phyloP scores from a whole-genome alignment of 2,888 invertebrate genomes.

The Galerucella calmariensis region DNA sequence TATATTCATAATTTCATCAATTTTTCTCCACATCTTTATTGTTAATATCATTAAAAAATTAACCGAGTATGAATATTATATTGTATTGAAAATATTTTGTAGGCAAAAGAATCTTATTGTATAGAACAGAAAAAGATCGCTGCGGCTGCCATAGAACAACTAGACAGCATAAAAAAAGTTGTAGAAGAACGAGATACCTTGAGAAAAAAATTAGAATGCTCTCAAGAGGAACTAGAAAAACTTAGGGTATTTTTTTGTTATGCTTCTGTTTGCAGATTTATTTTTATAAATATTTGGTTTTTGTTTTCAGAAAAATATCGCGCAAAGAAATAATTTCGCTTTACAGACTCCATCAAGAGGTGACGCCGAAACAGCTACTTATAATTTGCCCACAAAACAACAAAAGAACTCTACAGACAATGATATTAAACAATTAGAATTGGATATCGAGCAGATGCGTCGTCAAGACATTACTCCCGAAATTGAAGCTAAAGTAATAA shows the following conservation, averaged over 20 bases:
- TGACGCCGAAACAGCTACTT: conserved; percentile 15
- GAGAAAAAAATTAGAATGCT: conserved; percentile 51
- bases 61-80: not conserved
- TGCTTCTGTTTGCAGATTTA: no score
- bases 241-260: conserved; percentile 42
- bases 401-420: conserved; percentile 42
- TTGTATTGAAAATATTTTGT: conserved; percentile 21
- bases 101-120: conserved; percentile 56
- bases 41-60: no score
- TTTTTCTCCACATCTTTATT: no score
- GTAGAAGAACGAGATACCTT: conserved; percentile 56
- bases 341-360: conserved; percentile 24
- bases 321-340: conserved; percentile 22
- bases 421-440: conserved; percentile 55
- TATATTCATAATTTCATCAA: no score
- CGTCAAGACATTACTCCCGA: conserved; percentile 50
- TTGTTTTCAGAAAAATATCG: conserved; percentile 39
- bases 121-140: conserved; percentile 54
- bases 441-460: conserved; percentile 55
- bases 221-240: conserved; percentile 52
- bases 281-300: not conserved
- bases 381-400: not conserved
- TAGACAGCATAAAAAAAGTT: conserved; percentile 57
- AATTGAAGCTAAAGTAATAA: conserved; percentile 56
- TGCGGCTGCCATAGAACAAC: conserved; percentile 55